Base-by-base conservation (phyloP, 2,113 vertebrate species). In the Saiga tatarica region DNA sequence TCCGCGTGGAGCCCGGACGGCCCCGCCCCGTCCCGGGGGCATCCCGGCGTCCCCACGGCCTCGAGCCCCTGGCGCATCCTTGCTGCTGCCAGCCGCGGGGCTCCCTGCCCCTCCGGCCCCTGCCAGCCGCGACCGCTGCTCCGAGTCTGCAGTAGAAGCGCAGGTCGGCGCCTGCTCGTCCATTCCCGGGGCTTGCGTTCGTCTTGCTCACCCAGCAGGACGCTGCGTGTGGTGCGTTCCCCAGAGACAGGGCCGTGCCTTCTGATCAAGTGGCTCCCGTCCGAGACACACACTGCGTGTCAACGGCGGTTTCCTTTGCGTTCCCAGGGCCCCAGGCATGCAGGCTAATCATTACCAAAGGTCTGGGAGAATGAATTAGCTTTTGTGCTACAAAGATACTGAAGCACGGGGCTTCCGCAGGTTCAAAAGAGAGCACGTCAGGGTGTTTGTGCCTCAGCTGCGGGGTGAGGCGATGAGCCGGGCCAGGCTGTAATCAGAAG, bases 141-240 rank as follows among this genome's bases (percentile, higher is more conserved):
- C 57, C 12, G 57, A 55, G 39, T n/a, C 19, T 9, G 6, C 26
- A 85, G 2, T 14, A 86, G 28, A 45, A 16, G 30, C 7, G 4
- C 28, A n/a, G 13, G 23, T 28, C 14, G 3, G 47, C 1, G 5
- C n/a, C 19, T 3, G 2, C 42, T 26, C 53, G 0, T 30, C 19
- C 28, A 3, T 62, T 26, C n/a, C 52, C 78, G 13, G 94, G 36
- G 26, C 4, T 0, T 3, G 25, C 6, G 9, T 11, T 17, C 8
- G 33, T 52, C 52, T 33, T 11, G 5, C 60, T 52, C 13, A 6
- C 7, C 83, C 16, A 5, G 7, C 16, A 30, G 16, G 45, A 26
- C 1, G 1, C 14, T 14, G 71, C 25, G 2, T 7, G 39, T 26
- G 30, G 25, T 14, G 1, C 5, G 3, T 0, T 6, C 23, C 52